A percentile compares a stretch with the other conserved stretches of the same genome.
Conservation (phyloP, 2,797 vertebrate species). For the Falco columbarius region DNA sequence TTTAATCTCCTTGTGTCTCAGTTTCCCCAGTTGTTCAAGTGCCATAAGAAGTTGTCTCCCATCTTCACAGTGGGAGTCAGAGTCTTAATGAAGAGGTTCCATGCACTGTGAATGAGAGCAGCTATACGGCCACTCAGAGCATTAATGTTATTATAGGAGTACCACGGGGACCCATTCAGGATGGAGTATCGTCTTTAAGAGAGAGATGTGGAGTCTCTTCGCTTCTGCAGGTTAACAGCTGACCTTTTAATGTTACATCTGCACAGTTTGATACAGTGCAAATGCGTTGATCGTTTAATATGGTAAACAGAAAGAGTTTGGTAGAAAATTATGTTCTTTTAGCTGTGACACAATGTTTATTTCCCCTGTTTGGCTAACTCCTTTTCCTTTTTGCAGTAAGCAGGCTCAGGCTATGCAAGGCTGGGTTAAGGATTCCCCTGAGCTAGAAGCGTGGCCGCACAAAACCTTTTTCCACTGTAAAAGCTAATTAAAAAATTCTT, state of each 20-base stretch:
- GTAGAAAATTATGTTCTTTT: not conserved
- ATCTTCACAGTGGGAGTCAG: not conserved
- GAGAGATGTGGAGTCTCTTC: slow-evolving; percentile 34
- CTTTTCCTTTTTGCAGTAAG: not conserved
- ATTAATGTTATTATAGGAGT: slow-evolving; percentile 20
- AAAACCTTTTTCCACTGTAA: not conserved
- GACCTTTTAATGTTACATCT: slow-evolving; percentile 47
- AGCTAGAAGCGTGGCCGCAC: slow-evolving; percentile 11
- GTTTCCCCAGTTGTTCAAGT: not conserved
- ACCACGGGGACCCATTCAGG: slow-evolving; percentile 18
- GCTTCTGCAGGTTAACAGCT: slow-evolving; percentile 23
- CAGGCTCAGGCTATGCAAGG: slow-evolving; percentile 20
- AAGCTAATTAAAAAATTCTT: slow-evolving; percentile 49
- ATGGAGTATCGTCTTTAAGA: slow-evolving; percentile 42
- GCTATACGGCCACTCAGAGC: not conserved
- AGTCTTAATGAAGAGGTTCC: slow-evolving; percentile 37
- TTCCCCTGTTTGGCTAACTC: not conserved
- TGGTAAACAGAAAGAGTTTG: slow-evolving; percentile 3
- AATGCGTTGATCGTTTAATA: slow-evolving; percentile 44
- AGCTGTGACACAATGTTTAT: not conserved
- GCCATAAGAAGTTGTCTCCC: not conserved
- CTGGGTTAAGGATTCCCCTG: slow-evolving; percentile 46
- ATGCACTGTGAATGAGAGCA: not conserved
- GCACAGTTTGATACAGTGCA: not conserved
- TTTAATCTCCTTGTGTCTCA: not conserved